Base-by-base conservation (phyloP, 2,888 invertebrate species). In the Euclidia mi region DNA sequence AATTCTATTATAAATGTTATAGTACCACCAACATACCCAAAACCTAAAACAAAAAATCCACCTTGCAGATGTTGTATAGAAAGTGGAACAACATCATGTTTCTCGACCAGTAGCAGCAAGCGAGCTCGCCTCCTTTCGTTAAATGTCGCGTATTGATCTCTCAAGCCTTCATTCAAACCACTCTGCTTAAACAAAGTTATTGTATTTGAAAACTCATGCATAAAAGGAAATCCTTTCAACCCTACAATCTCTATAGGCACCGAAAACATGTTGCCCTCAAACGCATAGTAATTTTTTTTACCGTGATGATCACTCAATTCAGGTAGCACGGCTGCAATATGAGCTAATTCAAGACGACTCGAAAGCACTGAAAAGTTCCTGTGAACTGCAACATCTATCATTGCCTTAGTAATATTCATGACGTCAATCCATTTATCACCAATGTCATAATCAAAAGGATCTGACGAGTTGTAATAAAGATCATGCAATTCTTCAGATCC, bases 181-280 rank as follows among this genome's bases (percentile, higher is more conserved):
- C 87, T 84, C 42, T 95, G 95, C 28, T 92, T 88, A 63, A 95
- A 87, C 7, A 82, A 62, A 0, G 87, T 81, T 20, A 96, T 87
- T 0, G 91, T 86, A 14, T 69, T 65, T 3, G 95, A 95, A 72
- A 96, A 91, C 28, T 87, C 83, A 2, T 77, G 69, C 57, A 95
- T 84, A 43, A 95, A 92, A 0, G 96, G 95, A 59, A 95, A 95
- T 1, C 96, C 96, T 68, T 79, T 89, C 32, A 89, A 71, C 58
- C 94, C 88, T 1, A 96, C 89, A 72, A 95, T 94, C 71, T 95
- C 95, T 42, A 95, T 74, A 1, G 95, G 91, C 14, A 95, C 95
- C 0, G 91, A 86, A 65, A 96, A 95, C 9, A 95, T 89, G 48
- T 94, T 89, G 0, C 71, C 50, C 0, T 86, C 75, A 65, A 95